A percentile compares a stretch with the other conserved stretches of the same genome.
Conservation (phyloP, 2,888 invertebrate species). For the Athalia circularis region DNA sequence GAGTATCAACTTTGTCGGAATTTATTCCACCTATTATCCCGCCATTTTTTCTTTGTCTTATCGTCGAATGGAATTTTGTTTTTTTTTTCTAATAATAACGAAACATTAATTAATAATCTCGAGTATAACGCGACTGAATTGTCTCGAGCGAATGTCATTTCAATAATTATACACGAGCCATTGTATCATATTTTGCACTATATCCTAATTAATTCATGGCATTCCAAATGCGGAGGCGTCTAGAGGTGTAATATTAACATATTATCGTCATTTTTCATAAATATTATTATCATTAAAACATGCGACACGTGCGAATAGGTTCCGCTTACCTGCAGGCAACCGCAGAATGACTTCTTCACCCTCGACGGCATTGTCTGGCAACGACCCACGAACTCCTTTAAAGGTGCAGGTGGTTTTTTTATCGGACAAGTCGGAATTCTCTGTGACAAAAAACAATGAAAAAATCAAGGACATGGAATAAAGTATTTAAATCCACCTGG, state of each 20-base stretch:
- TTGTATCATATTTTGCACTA: too few species aligned
- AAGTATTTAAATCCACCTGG: background rate
- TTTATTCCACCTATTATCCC: too few species aligned
- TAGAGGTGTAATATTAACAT: too few species aligned
- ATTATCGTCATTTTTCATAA: too few species aligned
- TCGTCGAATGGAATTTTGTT: background rate
- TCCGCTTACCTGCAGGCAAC: constrained; percentile 85
- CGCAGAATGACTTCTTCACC: constrained; percentile 79
- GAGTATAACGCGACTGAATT: background rate
- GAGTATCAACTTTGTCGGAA: constrained; percentile 11
- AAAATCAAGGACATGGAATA: background rate
- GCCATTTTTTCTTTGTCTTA: too few species aligned
- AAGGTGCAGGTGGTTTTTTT: constrained; percentile 69
- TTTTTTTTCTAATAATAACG: background rate
- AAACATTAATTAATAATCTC: background rate
- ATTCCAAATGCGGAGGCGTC: constrained; percentile 24
- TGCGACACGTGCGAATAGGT: constrained; percentile 6
- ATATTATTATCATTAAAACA: background rate
- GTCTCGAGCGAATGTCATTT: constrained; percentile 19
- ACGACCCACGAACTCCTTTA: constrained; percentile 72
- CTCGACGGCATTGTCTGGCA: constrained; percentile 73
- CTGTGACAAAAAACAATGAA: constrained; percentile 60
- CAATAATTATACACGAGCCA: background rate
- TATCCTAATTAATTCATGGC: constrained; percentile 25
- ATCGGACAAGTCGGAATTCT: constrained; percentile 71